Base-by-base conservation (phyloP, 2,113 vertebrate genomes). In the Amazona guildingii region DNA sequence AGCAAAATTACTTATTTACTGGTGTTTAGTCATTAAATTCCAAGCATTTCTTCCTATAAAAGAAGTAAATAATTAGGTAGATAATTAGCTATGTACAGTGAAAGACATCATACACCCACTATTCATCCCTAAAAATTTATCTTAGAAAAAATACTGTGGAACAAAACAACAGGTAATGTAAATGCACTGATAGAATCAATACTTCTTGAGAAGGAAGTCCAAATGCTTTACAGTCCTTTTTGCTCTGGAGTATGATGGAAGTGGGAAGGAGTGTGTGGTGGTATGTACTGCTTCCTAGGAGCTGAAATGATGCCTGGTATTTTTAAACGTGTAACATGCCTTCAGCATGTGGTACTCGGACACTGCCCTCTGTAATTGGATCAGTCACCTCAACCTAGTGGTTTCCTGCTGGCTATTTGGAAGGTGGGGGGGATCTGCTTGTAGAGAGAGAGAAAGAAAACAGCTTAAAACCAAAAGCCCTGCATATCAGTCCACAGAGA, bases 261-360 rank as follows among this genome's bases (percentile, higher is more conserved):
- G 15, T 5, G 31, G 80, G 87, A 51, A 84, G 28, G 48, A 72
- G 28, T 4, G 4, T 12, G 3, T 11, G 25, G 18, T n/a, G 15
- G 7, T 33, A 4, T 11, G 8, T 27, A 11, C 25, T 66, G 39
- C 44, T 76, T 9, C 25, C 9, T 37, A 5, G 63, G 70, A 73
- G 23, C 44, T 80, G 72, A 46, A n/a, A 24, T 11, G 24, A 31
- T 62, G 18, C 21, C 41, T 41, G 13, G 4, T 80, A 1, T 66
- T 92, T 91, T 68, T 43, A 63, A 64, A 46, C 0, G 1, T 72
- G 48, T 61, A 29, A 3, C 1, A 3, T 51, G 10, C 17, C 19
- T 81, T 89, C 43, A 51, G 10, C 19, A 35, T 0, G 1, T n/a
- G n/a, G 11, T 35, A 17, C 24, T 17, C 0, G 1, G 3, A 11